phyloP scores from a whole-genome alignment of 2,888 invertebrate genomes.

The Pseudococcus jackbeardsleyi region DNA sequence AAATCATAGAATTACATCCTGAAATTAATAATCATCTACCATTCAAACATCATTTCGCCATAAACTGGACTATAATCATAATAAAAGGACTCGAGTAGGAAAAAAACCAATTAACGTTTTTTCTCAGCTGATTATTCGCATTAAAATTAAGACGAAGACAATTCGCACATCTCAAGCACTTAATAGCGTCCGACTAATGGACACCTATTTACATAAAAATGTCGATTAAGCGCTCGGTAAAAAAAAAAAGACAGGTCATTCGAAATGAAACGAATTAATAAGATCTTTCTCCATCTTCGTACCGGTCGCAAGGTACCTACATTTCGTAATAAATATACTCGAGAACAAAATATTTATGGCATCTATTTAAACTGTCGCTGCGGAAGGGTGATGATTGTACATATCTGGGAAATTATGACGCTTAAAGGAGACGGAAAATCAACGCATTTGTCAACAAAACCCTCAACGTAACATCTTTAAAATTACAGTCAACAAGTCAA shows the following conservation, averaged over 20 bases:
- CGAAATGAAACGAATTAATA: background rate
- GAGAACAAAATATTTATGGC: background rate
- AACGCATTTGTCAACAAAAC: slow-evolving; percentile 45
- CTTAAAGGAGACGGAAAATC: background rate
- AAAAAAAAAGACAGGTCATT: background rate
- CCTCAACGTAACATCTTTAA: background rate
- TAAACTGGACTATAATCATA: background rate
- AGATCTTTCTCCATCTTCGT: background rate
- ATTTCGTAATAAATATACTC: background rate
- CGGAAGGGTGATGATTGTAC: background rate
- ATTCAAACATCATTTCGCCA: background rate
- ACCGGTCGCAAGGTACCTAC: background rate
- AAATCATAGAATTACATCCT: background rate
- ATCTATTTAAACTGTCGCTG: background rate
- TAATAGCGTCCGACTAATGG: background rate
- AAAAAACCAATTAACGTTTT: background rate
- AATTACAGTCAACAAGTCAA: slow-evolving; percentile 29
- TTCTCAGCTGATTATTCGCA: background rate
- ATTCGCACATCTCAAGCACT: slow-evolving; percentile 3
- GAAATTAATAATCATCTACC: background rate
- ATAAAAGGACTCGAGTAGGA: background rate
- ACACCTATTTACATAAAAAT: slow-evolving; percentile 17
- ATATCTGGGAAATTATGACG: slow-evolving; percentile 23
- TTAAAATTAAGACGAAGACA: background rate
- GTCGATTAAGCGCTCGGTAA: background rate